Evolutionary conservation across 2,888 invertebrate genomes (phyloP).

Genomic region (Holacanthella duospinosa): DNA sequence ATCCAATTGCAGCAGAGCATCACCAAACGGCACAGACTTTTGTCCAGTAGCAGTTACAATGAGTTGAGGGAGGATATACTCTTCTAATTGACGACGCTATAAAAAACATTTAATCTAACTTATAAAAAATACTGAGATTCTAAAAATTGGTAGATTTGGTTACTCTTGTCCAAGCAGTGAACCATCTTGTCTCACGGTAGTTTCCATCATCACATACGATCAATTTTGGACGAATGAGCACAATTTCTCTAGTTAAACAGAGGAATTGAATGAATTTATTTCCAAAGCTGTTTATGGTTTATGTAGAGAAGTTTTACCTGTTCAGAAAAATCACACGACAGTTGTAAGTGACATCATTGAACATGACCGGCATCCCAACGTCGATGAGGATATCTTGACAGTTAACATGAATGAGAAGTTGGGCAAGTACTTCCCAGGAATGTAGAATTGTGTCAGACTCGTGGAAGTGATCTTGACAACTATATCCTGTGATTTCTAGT

Average conservation of each 20-base stretch:
- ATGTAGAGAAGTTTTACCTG: conserved; percentile 47
- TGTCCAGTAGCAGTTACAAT: conserved; percentile 72
- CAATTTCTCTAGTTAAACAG: too few species aligned
- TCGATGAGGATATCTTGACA: conserved; percentile 85
- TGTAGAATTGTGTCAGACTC: conserved; percentile 91
- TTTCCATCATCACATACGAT: conserved; percentile 84
- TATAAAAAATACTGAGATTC: too few species aligned
- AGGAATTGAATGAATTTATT: conserved; percentile 41
- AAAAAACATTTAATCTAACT: conserved; percentile 9
- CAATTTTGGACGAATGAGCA: conserved; percentile 90
- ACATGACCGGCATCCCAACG: conserved; percentile 95
- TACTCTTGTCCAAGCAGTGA: conserved; percentile 80
- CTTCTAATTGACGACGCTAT: conserved; percentile 58
- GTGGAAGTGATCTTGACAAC: conserved; percentile 94
- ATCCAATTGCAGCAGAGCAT: conserved; percentile 79
- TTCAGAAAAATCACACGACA: conserved; percentile 87
- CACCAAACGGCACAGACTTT: conserved; percentile 80
- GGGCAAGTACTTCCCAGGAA: conserved; percentile 87
- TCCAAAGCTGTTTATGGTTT: background rate
- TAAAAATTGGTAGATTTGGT: background rate
- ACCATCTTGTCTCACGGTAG: conserved; percentile 91
- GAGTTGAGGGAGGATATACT: conserved; percentile 75
- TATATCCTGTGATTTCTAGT: conserved; percentile 93
- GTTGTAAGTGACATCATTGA: conserved; percentile 89
- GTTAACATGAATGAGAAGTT: conserved; percentile 64